Conservation (phyloP, 2,888 invertebrate species). For the Anoncus sp. region DNA sequence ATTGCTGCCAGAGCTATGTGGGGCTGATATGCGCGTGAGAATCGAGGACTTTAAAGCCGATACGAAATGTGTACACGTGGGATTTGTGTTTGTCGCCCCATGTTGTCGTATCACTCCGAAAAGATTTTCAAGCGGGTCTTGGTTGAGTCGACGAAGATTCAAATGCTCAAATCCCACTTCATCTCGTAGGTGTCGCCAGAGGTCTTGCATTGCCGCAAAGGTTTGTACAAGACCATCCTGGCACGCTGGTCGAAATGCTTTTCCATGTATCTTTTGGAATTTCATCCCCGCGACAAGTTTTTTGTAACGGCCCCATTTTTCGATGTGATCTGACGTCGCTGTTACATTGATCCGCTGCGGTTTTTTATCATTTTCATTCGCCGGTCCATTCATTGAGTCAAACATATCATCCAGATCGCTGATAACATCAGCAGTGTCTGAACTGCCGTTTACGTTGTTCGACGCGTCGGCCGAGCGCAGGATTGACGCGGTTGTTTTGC, state of each 20-base stretch:
- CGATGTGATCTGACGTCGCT: no score
- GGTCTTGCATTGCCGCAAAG: conserved; percentile 6
- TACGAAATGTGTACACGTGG: not conserved
- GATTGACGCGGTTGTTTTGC: no score
- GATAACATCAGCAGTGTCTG: conserved; percentile 12
- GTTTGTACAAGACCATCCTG: conserved; percentile 19
- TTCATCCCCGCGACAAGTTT: no score
- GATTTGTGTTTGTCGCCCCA: conserved; percentile 5
- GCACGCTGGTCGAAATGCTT: conserved; percentile 20
- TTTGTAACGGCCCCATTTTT: no score
- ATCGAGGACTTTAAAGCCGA: conserved; percentile 6
- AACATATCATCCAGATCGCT: conserved; percentile 26
- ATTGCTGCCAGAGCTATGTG: no score
- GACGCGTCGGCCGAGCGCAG: no score
- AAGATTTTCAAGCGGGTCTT: conserved; percentile 27
- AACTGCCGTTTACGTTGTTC: no score
- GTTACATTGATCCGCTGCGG: not conserved
- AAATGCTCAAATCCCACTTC: conserved; percentile 5
- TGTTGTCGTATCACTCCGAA: conserved; percentile 29
- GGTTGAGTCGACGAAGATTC: conserved; percentile 19
- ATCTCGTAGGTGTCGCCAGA: conserved; percentile 31
- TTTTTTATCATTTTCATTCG: conserved; percentile 21
- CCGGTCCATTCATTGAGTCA: conserved; percentile 37
- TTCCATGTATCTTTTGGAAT: not conserved
- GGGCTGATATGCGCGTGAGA: no score